Evolutionary conservation across 2,888 invertebrate species (phyloP).

Genomic region (Pandemis corylana): DNA sequence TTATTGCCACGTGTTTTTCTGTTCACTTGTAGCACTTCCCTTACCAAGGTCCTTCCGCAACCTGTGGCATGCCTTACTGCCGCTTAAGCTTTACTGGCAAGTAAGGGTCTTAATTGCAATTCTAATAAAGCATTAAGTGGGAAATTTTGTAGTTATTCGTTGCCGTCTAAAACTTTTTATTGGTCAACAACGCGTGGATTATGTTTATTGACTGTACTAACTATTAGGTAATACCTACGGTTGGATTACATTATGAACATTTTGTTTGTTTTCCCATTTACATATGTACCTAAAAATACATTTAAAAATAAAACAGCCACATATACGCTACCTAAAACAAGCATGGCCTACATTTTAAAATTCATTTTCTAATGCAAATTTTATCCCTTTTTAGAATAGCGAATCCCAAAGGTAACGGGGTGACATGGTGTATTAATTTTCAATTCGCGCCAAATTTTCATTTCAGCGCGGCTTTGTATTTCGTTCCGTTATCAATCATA

Average conservation of each 20-base stretch:
- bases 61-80: conserved; percentile 21
- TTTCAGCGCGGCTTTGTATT: conserved; percentile 11
- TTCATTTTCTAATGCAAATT: not conserved
- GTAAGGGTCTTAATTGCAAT: not conserved
- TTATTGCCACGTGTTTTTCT: conserved; percentile 19
- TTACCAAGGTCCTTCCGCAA: conserved; percentile 17
- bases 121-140: not conserved
- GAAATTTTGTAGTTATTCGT: not conserved
- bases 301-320: not conserved
- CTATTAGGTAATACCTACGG: not conserved
- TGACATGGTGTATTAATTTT: conserved; percentile 2
- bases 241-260: not conserved
- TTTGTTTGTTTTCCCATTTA: not conserved
- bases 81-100: conserved; percentile 6
- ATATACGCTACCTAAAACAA: not conserved
- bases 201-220: not conserved
- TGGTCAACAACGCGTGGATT: not conserved
- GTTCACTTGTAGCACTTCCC: conserved; percentile 25
- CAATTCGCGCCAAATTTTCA: conserved; percentile 22
- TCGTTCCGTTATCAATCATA: conserved; percentile 30
- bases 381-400: not conserved
- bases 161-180: not conserved
- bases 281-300: not conserved
- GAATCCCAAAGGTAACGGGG: not conserved
- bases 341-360: not conserved